A percentile compares a stretch with the other conserved stretches of the same genome.
These are phyloP conservation scores for Nannoperca obscura DNA, from an alignment of 2,797 vertebrate species.

Conservation along the genomic window DNA sequence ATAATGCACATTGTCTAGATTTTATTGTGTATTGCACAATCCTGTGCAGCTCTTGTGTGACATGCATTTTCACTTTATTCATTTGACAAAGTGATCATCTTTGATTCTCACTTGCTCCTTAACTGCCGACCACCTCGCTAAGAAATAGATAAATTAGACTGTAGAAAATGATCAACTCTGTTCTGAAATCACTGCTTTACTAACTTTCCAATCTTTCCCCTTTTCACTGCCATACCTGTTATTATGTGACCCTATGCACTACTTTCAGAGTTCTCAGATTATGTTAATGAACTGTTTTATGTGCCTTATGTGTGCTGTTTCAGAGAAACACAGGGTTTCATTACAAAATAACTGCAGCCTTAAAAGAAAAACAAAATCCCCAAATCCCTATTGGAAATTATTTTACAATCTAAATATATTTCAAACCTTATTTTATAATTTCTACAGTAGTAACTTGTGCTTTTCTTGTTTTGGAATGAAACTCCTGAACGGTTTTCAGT, in stretches of 20 bases:
- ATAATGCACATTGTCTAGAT: not conserved
- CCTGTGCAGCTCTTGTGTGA: conserved; percentile 7
- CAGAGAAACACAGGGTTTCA: conserved; percentile 60
- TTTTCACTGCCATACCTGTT: conserved; percentile 25
- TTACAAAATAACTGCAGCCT: conserved; percentile 40
- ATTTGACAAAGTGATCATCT: conserved; percentile 20
- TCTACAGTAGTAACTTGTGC: not conserved
- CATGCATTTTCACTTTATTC: not conserved
- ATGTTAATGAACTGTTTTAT: conserved; percentile 34
- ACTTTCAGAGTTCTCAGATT: conserved; percentile 30
- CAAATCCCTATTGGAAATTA: not conserved
- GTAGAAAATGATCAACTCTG: conserved; percentile 27
- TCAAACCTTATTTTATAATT: rapidly evolving
- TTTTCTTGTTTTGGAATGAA: conserved; percentile 65
- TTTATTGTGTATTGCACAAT: conserved; percentile 3
- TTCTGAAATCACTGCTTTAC: conserved; percentile 21
- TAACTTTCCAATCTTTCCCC: conserved; percentile 1
- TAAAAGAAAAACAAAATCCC: not conserved
- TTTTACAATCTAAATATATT: not conserved
- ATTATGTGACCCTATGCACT: conserved; percentile 28
- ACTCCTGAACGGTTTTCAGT: conserved; percentile 52
- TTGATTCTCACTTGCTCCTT: conserved; percentile 31
- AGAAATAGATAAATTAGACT: conserved; percentile 40
- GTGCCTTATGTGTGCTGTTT: conserved; percentile 50
- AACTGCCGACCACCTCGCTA: conserved; percentile 31